Evolutionary conservation across 2,113 vertebrate species (phyloP).

Genomic region (Hydrolagus affinis): DNA sequence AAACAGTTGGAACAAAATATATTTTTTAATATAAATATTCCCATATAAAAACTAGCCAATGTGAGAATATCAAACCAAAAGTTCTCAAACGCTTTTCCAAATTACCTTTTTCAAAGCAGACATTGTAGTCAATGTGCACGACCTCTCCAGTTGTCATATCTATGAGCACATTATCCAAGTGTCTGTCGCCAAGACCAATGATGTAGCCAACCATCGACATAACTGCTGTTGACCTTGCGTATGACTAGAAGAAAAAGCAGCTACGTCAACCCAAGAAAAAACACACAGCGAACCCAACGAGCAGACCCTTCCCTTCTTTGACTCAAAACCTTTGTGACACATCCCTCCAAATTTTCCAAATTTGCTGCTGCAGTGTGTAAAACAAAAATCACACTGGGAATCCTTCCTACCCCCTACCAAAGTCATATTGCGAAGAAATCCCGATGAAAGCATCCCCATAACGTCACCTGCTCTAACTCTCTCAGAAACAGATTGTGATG

Average conservation of each 20-base stretch:
- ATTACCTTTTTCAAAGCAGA: slow-evolving; percentile 96
- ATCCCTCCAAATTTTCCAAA: neutral
- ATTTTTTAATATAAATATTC: neutral
- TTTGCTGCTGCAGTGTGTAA: neutral
- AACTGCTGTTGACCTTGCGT: slow-evolving; percentile 92
- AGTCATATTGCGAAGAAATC: too few species aligned
- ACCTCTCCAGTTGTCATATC: slow-evolving; percentile 98
- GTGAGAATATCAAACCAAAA: too few species aligned
- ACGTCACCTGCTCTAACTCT: too few species aligned
- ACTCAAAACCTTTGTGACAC: neutral
- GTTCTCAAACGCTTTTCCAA: neutral
- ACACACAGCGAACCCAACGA: neutral
- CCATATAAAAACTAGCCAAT: neutral
- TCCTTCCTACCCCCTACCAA: too few species aligned
- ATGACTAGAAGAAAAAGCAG: slow-evolving; percentile 63
- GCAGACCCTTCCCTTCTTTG: neutral
- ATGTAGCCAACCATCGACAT: slow-evolving; percentile 99
- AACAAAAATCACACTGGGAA: too few species aligned
- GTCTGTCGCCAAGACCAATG: slow-evolving; percentile 93
- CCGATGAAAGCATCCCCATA: too few species aligned
- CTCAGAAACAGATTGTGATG: too few species aligned
- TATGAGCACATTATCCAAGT: slow-evolving; percentile 96
- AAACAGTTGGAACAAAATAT: slow-evolving; percentile 26
- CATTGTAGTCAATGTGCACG: slow-evolving; percentile 98
- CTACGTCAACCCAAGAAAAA: neutral